Evolutionary conservation across 2,113 vertebrate species (phyloP), one percentile per base, ranked within the genome.

Genomic region (Etheostoma spectabile): DNA sequence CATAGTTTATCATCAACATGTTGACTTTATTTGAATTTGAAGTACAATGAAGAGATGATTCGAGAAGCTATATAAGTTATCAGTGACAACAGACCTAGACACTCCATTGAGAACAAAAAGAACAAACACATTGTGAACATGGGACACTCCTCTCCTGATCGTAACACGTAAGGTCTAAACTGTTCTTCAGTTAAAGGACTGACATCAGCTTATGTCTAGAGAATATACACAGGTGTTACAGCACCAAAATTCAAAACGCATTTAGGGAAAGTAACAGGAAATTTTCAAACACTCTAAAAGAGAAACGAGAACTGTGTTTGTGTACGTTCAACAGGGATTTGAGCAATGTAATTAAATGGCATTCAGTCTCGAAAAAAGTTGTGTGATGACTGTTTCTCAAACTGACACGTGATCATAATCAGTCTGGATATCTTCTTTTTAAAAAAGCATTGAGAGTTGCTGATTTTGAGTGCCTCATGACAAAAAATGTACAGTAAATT

Each of bases 91-190:
- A 93, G 90, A 93, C 93, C 86, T 85, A 93, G 90, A 94, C 91
- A 94, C 91, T 91, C 91, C 92, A 94, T 93, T 80, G 90, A 93
- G 90, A 91, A 91, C 81, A 79, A 89, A 93, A 91, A 77, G 86
- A 93, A 91, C 91, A 90, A 93, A 93, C 97, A 95, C 94, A 91
- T 94, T 87, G 94, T 96, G 96, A 96, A 96, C 96, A 96, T 94
- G 95, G 88, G 94, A 96, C 81, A 93, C 93, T 48, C 76, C 87
- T 96, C 81, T 62, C 67, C 86, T 90, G 88, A 89, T 89, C 91
- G 86, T 89, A 92, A 92, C 92, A 91, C 86, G 89, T 76, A 90
- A 75, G 85, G 81, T 83, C 84, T 74, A 93, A 90, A 90, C 85
- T 82, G 89, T 74, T 84, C 72, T 64, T 80, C 83, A 82, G 82